These are phyloP conservation scores for Leptopilina myrica DNA, from an alignment of 2,888 invertebrate species.

Conservation along the genomic window DNA sequence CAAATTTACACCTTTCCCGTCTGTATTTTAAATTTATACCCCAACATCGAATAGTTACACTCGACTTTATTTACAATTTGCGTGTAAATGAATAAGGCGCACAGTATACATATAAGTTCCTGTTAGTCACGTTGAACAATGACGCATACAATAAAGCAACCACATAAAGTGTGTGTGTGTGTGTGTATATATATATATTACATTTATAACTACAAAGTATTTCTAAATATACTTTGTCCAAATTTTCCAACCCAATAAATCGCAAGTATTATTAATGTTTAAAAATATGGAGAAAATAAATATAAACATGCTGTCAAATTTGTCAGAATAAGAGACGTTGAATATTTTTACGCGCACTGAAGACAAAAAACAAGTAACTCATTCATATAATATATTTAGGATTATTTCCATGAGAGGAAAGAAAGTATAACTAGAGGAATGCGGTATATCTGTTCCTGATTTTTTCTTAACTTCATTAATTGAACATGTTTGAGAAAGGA, in stretches of 20 bases:
- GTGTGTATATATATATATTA: neutral
- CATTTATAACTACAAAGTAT: neutral
- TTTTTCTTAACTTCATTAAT: slow-evolving; percentile 24
- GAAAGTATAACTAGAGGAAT: slow-evolving; percentile 20
- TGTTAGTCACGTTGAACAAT: slow-evolving; percentile 64
- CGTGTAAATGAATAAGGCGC: slow-evolving; percentile 20
- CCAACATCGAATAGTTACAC: neutral
- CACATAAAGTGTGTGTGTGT: neutral
- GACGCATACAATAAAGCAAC: slow-evolving; percentile 63
- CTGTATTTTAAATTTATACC: neutral
- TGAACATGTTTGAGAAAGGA: slow-evolving; percentile 4
- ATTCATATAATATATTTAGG: slow-evolving; percentile 2
- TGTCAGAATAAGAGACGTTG: neutral
- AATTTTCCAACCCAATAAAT: too few relatives aligned
- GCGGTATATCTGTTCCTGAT: slow-evolving; percentile 24
- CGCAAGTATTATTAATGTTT: too few relatives aligned
- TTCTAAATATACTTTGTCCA: neutral
- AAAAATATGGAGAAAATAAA: too few relatives aligned
- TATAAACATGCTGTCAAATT: neutral
- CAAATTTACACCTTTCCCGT: slow-evolving; percentile 8
- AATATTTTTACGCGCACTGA: neutral
- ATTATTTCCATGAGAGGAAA: slow-evolving; percentile 16
- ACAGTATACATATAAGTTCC: slow-evolving; percentile 58
- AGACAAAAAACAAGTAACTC: neutral
- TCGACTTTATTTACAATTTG: slow-evolving; percentile 6